Evolutionary conservation across 2,888 invertebrate species (phyloP), one percentile per base, ranked within the genome.

Genomic region (Nomada goodeniana): DNA sequence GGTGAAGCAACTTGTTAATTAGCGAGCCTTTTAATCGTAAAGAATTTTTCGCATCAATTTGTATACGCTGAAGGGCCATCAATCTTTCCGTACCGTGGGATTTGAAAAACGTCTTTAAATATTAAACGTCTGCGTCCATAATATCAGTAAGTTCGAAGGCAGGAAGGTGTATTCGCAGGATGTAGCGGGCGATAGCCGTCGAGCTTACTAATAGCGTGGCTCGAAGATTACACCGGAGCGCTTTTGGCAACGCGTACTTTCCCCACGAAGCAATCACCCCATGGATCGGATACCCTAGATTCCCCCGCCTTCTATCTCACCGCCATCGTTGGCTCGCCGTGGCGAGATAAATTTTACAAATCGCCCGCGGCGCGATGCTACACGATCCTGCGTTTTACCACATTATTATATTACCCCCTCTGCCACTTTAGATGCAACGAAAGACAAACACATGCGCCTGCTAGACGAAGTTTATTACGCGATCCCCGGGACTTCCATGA

Each of bases 261-360:
- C 76, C 65, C 82, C 84, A 63, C 82, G 84, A 86, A 82, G 82
- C 86, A 77, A 87, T 87, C 84, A 78, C 73, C 79, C 61, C 77
- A 61, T 80, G 80, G 79, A 78, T 84, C 71, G 78, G 76, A 47
- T 76, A 84, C 72, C 81, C 80, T 64, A 69, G 76, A 84, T 86
- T 76, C 78, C 36, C 65, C 68, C 55, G 29, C 53, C 76, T 71
- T 53, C 78, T 84, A 85, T 84, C 76, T 87, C 79, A 68, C 83
- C 80, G 61, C 61, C 72, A 60, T 80, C 72, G 81, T 59, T 78
- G 83, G 76, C 73, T 75, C 72, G 53, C 55, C 71, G 60, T 47
- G 78, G 76, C 44, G 79, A 85, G 83, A 86, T 88, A 88, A 86
- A 88, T 85, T 88, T 83, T 85, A 83, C 88, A 85, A 88, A 88